Percentiles rank a stretch among this genome's conserved stretches.
Evolutionary conservation across 2,113 vertebrate genomes (phyloP).

Genomic region (Zapornia atra): DNA sequence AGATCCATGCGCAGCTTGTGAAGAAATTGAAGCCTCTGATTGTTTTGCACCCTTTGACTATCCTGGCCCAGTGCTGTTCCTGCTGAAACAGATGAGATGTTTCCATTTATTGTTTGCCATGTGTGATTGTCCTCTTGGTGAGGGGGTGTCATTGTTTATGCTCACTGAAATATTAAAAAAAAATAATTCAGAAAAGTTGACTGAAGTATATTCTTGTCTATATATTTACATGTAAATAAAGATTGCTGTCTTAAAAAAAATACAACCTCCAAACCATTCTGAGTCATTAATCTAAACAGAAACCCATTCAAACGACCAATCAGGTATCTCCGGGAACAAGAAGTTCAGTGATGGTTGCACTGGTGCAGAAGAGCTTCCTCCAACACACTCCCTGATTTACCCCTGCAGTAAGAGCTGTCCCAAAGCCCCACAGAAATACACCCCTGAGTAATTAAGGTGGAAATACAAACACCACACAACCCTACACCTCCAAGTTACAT

Average conservation of each 20-base stretch:
- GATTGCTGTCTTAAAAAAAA: neutral
- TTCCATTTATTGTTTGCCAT: neutral
- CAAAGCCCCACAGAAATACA: neutral
- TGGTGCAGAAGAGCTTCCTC: neutral
- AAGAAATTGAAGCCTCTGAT: neutral
- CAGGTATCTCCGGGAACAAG: neutral
- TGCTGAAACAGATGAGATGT: neutral
- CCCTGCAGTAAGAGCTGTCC: neutral
- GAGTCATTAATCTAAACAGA: neutral
- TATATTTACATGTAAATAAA: neutral
- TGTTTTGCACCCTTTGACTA: neutral
- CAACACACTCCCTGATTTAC: neutral
- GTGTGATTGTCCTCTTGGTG: neutral
- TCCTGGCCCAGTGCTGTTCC: neutral
- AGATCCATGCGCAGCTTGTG: neutral
- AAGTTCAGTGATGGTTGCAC: neutral
- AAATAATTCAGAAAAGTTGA: neutral
- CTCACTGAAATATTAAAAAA: neutral
- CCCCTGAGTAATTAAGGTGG: neutral
- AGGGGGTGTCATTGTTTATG: neutral
- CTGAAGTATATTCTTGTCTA: neutral
- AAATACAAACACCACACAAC: neutral
- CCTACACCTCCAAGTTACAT: neutral
- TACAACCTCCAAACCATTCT: neutral
- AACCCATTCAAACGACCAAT: neutral